A percentile compares a stretch with the other conserved stretches of the same genome.
phyloP scores from a whole-genome alignment of 2,113 vertebrate species.

The Caretta caretta region DNA sequence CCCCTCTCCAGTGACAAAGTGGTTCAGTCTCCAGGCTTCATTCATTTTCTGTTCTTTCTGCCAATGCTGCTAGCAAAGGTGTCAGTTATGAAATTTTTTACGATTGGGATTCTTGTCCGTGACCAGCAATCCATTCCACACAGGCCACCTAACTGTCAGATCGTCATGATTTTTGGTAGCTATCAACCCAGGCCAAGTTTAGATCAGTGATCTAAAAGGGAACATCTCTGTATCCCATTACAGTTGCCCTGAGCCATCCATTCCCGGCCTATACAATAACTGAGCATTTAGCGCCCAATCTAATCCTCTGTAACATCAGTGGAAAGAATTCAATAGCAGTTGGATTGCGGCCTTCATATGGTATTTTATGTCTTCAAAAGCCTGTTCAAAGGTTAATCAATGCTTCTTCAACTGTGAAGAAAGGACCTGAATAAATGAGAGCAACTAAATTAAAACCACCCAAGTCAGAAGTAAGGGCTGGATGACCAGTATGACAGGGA shows the following conservation, averaged over 20 bases:
- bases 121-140: not conserved
- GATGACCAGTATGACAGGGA: not conserved
- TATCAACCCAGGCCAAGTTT: not conserved
- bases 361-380: not conserved
- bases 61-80: rapidly evolving
- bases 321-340: not conserved
- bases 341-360: not conserved
- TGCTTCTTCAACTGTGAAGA: not conserved
- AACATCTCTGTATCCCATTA: not conserved
- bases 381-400: not conserved
- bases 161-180: not conserved
- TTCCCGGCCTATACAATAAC: not conserved
- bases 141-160: rapidly evolving
- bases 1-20: not conserved
- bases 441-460: not conserved
- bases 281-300: not conserved
- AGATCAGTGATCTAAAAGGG: not conserved
- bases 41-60: not conserved
- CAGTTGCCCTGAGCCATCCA: not conserved
- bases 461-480: not conserved
- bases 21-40: not conserved
- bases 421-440: not conserved
- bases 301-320: not conserved
- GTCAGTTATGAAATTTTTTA: not conserved
- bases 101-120: rapidly evolving